Percentiles rank a stretch among this genome's conserved stretches.
These are phyloP conservation scores for Linurgus olivaceus DNA, from an alignment of 2,797 vertebrate genomes.

Conservation along the genomic window DNA sequence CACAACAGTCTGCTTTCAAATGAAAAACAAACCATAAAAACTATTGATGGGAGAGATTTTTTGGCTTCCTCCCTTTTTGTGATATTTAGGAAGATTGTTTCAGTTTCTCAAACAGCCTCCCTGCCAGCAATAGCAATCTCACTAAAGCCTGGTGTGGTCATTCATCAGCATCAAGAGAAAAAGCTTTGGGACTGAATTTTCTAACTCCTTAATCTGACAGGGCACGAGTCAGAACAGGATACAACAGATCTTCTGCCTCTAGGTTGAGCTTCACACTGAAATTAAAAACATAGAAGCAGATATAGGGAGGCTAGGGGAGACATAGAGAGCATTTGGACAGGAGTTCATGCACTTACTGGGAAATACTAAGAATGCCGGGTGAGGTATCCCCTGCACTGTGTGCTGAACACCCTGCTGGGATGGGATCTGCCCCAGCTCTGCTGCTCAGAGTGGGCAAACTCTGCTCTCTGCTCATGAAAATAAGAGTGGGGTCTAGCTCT, in stretches of 20 bases:
- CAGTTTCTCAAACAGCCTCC: not conserved
- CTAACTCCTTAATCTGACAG: not conserved
- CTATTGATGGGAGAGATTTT: not conserved
- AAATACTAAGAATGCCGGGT: not conserved
- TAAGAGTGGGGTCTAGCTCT: not conserved
- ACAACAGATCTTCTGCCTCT: not conserved
- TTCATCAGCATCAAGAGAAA: not conserved
- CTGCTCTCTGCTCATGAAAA: not conserved
- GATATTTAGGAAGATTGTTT: not conserved
- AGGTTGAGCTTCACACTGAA: not conserved
- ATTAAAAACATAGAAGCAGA: not conserved
- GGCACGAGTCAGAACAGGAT: not conserved
- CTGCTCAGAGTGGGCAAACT: fast-evolving
- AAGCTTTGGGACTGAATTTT: not conserved
- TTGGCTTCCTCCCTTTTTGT: not conserved
- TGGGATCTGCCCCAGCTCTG: not conserved
- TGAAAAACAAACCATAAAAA: not conserved
- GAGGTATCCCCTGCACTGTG: fast-evolving
- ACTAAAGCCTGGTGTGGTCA: not conserved
- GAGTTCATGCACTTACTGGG: not conserved
- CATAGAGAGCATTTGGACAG: not conserved
- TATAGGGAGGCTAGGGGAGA: not conserved
- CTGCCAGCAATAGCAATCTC: not conserved
- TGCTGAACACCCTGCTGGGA: not conserved
- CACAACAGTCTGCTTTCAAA: not conserved